Evolutionary conservation across 1,140 invertebrate species (phyloP).

Genomic region (Aphelenchoides besseyi): DNA sequence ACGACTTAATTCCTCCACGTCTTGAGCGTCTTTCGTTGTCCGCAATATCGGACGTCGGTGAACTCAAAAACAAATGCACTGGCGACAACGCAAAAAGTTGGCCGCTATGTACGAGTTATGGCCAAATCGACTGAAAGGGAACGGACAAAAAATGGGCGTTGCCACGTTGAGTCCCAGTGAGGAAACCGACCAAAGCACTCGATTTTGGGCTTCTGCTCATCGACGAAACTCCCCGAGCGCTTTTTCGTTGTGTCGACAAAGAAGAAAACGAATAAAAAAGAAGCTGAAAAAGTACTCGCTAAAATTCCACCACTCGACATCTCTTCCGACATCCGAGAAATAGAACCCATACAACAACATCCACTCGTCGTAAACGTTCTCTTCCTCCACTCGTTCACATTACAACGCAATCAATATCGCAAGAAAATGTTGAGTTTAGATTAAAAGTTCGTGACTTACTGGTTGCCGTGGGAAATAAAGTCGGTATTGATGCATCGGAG

Average conservation of each 20-base stretch:
- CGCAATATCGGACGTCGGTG: neutral
- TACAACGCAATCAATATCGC: too few species aligned
- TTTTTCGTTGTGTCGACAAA: neutral
- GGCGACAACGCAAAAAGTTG: constrained; percentile 2
- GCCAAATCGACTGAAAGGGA: neutral
- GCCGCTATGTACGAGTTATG: neutral
- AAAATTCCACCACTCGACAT: neutral
- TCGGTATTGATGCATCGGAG: constrained; percentile 55
- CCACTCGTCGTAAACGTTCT: too few species aligned
- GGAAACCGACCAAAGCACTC: neutral
- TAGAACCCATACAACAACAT: too few species aligned
- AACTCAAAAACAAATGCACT: constrained; percentile 1
- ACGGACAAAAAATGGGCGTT: constrained; percentile 3
- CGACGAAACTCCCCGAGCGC: neutral
- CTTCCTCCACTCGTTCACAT: neutral
- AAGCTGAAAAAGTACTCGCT: neutral
- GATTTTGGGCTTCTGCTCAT: constrained; percentile 19
- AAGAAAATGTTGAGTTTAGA: constrained; percentile 23
- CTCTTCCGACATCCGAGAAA: too few species aligned
- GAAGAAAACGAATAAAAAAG: neutral
- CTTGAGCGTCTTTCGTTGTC: neutral
- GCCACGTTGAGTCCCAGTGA: too few species aligned
- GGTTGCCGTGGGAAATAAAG: constrained; percentile 62
- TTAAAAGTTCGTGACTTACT: constrained; percentile 54
- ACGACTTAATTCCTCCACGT: neutral